Evolutionary conservation across 2,113 vertebrate species (phyloP).

Genomic region (Chloropsis cyanopogon): DNA sequence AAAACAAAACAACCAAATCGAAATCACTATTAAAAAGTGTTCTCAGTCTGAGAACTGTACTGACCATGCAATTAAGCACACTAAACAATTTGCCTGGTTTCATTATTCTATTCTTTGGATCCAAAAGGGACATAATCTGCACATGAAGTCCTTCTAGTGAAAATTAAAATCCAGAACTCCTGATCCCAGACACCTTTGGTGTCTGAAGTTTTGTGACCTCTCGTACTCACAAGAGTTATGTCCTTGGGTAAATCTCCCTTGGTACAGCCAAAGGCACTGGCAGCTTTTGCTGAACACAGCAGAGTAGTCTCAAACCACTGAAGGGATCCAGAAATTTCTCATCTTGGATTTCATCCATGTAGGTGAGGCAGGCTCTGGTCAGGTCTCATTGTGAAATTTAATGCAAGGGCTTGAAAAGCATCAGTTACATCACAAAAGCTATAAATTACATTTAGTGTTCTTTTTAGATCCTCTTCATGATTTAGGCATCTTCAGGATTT

Average conservation of each 20-base stretch:
- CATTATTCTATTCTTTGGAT: background rate
- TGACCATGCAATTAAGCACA: background rate
- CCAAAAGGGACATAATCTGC: background rate
- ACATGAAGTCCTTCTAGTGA: background rate
- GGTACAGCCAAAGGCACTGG: accelerated
- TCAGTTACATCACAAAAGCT: background rate
- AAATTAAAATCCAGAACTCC: background rate
- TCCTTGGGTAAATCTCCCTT: background rate
- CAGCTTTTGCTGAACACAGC: background rate
- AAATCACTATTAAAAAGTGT: background rate
- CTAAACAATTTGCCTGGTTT: background rate
- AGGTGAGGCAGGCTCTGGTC: background rate
- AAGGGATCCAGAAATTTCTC: background rate
- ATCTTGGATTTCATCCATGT: background rate
- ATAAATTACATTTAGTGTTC: background rate
- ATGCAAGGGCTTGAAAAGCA: background rate
- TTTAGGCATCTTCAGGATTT: background rate
- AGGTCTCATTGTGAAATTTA: background rate
- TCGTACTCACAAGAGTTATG: background rate
- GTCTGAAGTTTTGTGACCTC: background rate
- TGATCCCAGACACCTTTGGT: accelerated
- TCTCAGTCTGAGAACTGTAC: background rate
- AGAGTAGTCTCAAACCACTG: background rate
- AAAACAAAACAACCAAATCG: background rate
- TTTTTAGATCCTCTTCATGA: background rate